A percentile compares a stretch with the other conserved stretches of the same genome.
Conservation (phyloP, 2,888 invertebrate species). For the Drosophila longiperda region DNA sequence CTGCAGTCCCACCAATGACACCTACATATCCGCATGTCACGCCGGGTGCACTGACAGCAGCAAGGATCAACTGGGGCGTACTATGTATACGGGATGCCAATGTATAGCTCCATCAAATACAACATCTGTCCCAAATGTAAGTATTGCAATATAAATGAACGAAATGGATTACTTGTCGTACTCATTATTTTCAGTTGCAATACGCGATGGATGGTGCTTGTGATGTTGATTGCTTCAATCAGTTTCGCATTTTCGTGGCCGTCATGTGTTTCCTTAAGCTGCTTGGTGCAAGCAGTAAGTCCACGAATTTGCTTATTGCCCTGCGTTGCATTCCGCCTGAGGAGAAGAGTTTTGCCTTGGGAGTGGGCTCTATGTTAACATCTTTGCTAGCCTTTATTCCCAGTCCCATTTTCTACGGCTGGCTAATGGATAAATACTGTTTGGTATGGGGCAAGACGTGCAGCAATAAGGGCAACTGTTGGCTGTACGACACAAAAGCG, state of each 20-base stretch:
- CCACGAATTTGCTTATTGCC: constrained; percentile 87
- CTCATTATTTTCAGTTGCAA: constrained; percentile 32
- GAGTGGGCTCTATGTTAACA: constrained; percentile 88
- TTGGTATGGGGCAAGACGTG: constrained; percentile 91
- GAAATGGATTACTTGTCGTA: neutral
- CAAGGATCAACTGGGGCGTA: constrained; percentile 47
- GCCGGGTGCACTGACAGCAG: constrained; percentile 87
- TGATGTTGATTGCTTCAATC: constrained; percentile 86
- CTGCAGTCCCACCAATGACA: constrained; percentile 87
- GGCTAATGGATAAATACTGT: constrained; percentile 87
- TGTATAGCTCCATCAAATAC: constrained; percentile 44
- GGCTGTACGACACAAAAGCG: constrained; percentile 89
- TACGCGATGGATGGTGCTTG: constrained; percentile 85
- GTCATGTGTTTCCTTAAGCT: constrained; percentile 87
- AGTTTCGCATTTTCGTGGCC: constrained; percentile 86
- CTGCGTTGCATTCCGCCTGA: constrained; percentile 88
- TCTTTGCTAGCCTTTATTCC: constrained; percentile 89
- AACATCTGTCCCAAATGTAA: constrained; percentile 24
- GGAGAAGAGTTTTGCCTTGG: constrained; percentile 89
- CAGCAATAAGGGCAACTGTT: constrained; percentile 89
- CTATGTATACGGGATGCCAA: constrained; percentile 53
- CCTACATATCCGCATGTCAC: constrained; percentile 91
- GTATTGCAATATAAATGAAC: neutral
- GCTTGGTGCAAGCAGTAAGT: constrained; percentile 86
- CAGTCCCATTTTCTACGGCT: constrained; percentile 90